Conservation (phyloP, 2,113 vertebrate genomes). For the Oxygymnocypris stewartii region DNA sequence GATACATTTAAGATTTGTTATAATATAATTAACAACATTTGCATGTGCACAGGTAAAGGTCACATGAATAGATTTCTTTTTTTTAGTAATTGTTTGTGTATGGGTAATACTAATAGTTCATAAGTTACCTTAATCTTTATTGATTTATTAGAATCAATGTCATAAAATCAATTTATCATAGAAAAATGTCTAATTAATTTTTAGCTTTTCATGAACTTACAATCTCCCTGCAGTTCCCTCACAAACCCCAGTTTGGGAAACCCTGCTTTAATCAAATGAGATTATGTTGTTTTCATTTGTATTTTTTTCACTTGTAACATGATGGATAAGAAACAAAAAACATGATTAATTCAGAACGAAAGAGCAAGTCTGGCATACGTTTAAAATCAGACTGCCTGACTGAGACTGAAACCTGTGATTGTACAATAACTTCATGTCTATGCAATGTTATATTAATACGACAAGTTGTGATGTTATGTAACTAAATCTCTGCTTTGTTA, state of each 20-base stretch:
- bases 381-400: neutral
- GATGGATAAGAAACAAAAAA: neutral
- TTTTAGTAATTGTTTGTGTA: neutral
- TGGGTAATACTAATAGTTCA: neutral
- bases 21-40: neutral
- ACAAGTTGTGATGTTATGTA: neutral
- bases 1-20: neutral
- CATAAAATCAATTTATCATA: too few species aligned
- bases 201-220: too few species aligned
- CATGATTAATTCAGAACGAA: neutral
- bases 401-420: neutral
- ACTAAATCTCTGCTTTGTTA: neutral
- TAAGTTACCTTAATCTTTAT: too few species aligned
- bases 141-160: too few species aligned
- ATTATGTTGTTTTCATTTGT: neutral
- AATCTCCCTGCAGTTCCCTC: too few species aligned
- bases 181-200: too few species aligned
- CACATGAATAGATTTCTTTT: neutral
- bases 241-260: too few species aligned
- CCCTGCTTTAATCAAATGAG: neutral
- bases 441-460: neutral
- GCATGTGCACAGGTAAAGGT: neutral
- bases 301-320: neutral
- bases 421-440: neutral
- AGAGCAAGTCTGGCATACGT: neutral